Base-by-base conservation (phyloP, 2,797 vertebrate species). In the Halcyon chelicuti region DNA sequence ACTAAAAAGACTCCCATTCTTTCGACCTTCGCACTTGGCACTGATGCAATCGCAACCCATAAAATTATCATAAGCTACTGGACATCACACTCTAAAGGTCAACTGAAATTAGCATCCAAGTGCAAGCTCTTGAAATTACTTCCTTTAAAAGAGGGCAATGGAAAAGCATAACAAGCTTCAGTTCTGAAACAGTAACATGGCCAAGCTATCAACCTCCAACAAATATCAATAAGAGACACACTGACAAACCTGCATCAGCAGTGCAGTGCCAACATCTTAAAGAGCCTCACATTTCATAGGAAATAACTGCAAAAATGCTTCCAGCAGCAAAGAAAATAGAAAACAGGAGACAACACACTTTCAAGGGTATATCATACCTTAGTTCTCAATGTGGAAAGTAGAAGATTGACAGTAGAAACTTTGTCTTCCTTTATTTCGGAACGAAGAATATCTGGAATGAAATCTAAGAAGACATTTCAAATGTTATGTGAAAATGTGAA, bases 391-490 rank as follows among this genome's bases (percentile, higher is more conserved):
- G 99, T 99, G 67, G 99, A 99, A 68, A 99, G 95, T 39, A 99
- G 97, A 75, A 99, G 98, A 95, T 95, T 99, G 96, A 99, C 94
- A 3, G 98, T 98, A 55, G 99, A 99, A 96, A 99, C 97, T 92
- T 98, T 97, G 94, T 99, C 99, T 94, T 99, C 99, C 97, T 98
- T 99, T 94, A 99, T 83, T 66, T 98, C 99, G 5, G 98, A 98
- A 70, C 93, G 97, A 94, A 99, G 96, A 95, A 99, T 99, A 97
- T 98, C 98, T 55, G 98, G 98, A 84, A 99, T 98, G 93, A 99
- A 98, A 96, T 99, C 99, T 99, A 97, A 94, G 94, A 96, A 39
- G 26, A 90, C 89, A 96, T 94, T 95, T 60, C 49, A 95, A 91
- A 94, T 5, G 17, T 96, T 94, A 96, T 65, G 26, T 71, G 44